Base-by-base conservation (phyloP, 2,888 invertebrate species). In the Hydrotaea cyrtoneurina region DNA sequence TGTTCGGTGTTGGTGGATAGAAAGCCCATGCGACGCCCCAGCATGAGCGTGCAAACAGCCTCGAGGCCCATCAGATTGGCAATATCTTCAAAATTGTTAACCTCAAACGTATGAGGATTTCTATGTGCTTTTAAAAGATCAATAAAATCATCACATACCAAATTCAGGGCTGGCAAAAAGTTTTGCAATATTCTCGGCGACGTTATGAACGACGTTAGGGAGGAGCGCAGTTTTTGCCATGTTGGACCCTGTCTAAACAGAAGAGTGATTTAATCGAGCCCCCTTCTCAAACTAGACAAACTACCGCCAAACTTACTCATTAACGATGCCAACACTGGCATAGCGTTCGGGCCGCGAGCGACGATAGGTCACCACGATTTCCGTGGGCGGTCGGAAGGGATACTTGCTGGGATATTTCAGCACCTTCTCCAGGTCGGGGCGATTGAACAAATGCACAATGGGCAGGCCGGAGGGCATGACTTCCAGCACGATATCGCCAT, bases 331-430 rank as follows among this genome's bases (percentile, higher is more conserved):
- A 26, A 95, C 94, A 86, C 96, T 96, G 39, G 96, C 95, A 91
- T 97, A 97, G 90, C 96, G 94, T 89, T 97, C 97, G 0, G 96
- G 96, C 19, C 96, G 93, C 59, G 95, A 94, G 76, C 93, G 93
- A 39, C 97, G 93, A 92, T 97, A 97, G 88, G 95, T 93, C 69
- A 95, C 95, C 26, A 96, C 95, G 86, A 96, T 96, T 92, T 96
- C 96, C 0, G 96, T 96, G 43, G 96, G 96, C 13, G 97, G 97
- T 19, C 97, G 94, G 88, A 96, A 94, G 0, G 97, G 97, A 88
- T 95, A 95, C 90, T 95, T 95, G 85, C 96, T 95, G 13, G 95
- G 94, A 83, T 95, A 94, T 87, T 94, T 94, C n/a, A 97, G 93
- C 17, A 97, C 95, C 39, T 94, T 94, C 89, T 97, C 96, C 86